These are phyloP conservation scores for Microtus ochrogaster DNA, from an alignment of 2,113 vertebrate species.

Conservation along the genomic window DNA sequence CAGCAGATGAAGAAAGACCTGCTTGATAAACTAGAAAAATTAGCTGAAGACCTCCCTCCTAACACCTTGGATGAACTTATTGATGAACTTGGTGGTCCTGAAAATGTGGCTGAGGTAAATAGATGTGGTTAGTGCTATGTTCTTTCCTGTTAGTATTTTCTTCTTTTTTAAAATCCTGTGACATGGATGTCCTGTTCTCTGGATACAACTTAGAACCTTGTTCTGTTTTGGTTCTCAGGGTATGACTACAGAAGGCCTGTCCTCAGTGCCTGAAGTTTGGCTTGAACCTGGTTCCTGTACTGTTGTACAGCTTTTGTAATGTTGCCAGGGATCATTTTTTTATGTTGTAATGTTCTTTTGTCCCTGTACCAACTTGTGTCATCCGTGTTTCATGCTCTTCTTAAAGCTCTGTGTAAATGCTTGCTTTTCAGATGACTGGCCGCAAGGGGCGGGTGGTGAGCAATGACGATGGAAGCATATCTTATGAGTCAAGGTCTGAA, in stretches of 20 bases:
- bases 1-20: conserved; percentile 97
- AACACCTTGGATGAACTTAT: conserved; percentile 98
- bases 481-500: conserved; percentile 96
- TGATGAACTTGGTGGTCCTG: conserved; percentile 97
- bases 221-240: neutral
- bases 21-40: conserved; percentile 94
- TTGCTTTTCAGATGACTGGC: conserved; percentile 94
- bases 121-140: fast-evolving
- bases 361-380: fast-evolving
- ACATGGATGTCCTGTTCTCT: neutral
- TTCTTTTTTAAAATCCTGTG: neutral
- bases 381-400: neutral
- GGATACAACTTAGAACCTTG: neutral
- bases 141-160: neutral
- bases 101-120: conserved; percentile 97
- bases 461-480: conserved; percentile 98
- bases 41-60: conserved; percentile 95
- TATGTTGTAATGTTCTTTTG: neutral
- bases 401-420: neutral
- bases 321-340: neutral
- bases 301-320: neutral
- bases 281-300: neutral
- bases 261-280: neutral
- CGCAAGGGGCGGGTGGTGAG: conserved; percentile 98
- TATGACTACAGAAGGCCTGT: neutral